Evolutionary conservation across 35 echinoderm and acorn worm species (phyloP), one percentile per base, ranked within the genome.

Genomic region (Lytechinus variegatus): DNA sequence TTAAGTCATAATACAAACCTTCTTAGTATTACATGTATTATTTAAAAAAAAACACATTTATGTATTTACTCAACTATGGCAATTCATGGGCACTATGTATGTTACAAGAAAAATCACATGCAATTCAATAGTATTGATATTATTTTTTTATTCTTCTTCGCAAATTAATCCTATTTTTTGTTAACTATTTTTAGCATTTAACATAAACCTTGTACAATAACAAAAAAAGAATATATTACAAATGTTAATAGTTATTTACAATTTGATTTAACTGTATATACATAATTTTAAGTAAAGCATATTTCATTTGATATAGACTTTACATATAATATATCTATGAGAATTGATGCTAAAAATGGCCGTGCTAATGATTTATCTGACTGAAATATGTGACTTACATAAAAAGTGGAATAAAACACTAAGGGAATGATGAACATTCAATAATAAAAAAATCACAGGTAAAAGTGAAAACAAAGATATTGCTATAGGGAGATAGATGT

Each of bases 181-280:
- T 79, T 19, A 24, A 79, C 6, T 24, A 79, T 24, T 71, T 71
- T 79, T 2, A 79, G 66, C 16, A 79, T 90, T 90, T 13, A 44
- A 90, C 52, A 13, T 44, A 90, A 90, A 90, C 52, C 52, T 90
- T 27, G 33, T 16, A 52, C 16, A 90, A 90, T 54, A 90, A 13
- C 88, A 90, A 90, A 44, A 44, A 90, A 90, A 54, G 52, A 54
- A 90, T 90, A 90, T 90, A 51, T 12, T 90, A 90, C 88, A 90
- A 90, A 29, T 90, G 9, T 52, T 90, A 90, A n/a, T 90, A 90
- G 88, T 90, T 90, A 90, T 90, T 44, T 90, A 90, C 88, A 90
- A 14, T 52, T 90, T 90, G 66, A 21, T 90, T 90, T 12, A 90
- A 90, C 88, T 90, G 88, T 90, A 90, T 90, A 90, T 90, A 90